A percentile compares a stretch with the other conserved stretches of the same genome.
Evolutionary conservation across 2,797 vertebrate species (phyloP).

Genomic region (Picus viridis): DNA sequence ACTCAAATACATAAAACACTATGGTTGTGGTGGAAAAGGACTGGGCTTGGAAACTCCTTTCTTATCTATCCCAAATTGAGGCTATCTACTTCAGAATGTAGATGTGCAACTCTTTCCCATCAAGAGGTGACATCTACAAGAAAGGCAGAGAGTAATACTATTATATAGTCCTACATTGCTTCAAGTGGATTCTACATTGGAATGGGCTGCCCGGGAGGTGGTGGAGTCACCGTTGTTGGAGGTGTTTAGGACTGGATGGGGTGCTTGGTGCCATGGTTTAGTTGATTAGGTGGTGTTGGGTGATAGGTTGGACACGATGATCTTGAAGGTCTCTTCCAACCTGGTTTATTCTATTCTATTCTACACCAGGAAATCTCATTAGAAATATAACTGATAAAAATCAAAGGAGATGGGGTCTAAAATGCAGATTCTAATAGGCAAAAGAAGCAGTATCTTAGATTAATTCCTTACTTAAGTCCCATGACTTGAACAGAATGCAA

Average conservation of each 20-base stretch:
- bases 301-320: no score
- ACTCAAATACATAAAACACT: not conserved
- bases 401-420: not conserved
- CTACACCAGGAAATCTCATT: not conserved
- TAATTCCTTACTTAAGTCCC: slow-evolving; percentile 6
- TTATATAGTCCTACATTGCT: not conserved
- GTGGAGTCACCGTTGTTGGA: no score
- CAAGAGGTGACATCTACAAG: not conserved
- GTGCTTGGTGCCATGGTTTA: no score
- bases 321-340: no score
- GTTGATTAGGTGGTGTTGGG: no score
- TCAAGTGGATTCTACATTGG: not conserved
- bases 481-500: slow-evolving; percentile 29
- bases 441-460: not conserved
- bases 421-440: not conserved
- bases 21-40: not conserved
- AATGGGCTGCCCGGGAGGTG: no score
- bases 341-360: no score
- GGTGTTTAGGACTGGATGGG: no score
- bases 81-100: not conserved
- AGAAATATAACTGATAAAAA: not conserved
- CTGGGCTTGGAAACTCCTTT: not conserved
- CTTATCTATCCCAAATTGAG: not conserved
- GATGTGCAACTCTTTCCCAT: not conserved
- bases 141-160: not conserved